Percentiles rank a stretch among this genome's conserved stretches.
phyloP scores from a whole-genome alignment of 2,797 vertebrate species.

The Arvicola amphibius region DNA sequence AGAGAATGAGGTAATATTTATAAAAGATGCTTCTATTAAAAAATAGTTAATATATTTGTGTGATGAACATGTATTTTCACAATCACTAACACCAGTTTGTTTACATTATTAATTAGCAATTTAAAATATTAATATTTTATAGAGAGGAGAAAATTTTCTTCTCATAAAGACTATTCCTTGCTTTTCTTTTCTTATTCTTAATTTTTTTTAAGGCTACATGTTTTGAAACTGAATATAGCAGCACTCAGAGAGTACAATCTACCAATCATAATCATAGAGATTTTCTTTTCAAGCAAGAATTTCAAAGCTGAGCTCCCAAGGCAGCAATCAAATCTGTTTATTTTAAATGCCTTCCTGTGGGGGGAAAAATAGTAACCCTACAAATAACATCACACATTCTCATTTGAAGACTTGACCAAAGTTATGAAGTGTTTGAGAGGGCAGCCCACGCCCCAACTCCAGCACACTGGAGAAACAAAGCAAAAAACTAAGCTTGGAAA shows the following conservation, averaged over 20 bases:
- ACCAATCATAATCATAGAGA: not conserved
- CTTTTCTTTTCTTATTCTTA: not conserved
- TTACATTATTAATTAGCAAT: conserved; percentile 42
- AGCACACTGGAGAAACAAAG: not conserved
- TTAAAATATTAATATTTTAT: conserved; percentile 21
- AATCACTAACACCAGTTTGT: conserved; percentile 14
- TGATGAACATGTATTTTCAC: not conserved
- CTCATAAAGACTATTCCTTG: conserved; percentile 19
- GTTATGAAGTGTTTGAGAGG: conserved; percentile 28
- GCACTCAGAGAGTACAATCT: not conserved
- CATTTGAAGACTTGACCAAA: conserved; percentile 36
- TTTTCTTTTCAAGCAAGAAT: conserved; percentile 43
- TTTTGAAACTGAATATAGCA: not conserved
- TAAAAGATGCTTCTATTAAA: conserved; percentile 13
- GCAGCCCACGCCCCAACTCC: not conserved
- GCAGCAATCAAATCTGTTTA: conserved; percentile 1
- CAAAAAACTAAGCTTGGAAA: conserved; percentile 50
- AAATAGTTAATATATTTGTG: not conserved
- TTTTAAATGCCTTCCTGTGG: conserved; percentile 22
- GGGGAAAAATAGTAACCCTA: not conserved
- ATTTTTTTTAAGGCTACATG: not conserved
- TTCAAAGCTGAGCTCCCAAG: not conserved
- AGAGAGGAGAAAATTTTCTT: conserved; percentile 51
- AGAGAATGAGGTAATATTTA: conserved; percentile 27
- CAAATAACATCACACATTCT: conserved; percentile 29